Percentiles rank a stretch among this genome's conserved stretches.
Conservation (phyloP, 2,113 vertebrate genomes). For the Riparia riparia region DNA sequence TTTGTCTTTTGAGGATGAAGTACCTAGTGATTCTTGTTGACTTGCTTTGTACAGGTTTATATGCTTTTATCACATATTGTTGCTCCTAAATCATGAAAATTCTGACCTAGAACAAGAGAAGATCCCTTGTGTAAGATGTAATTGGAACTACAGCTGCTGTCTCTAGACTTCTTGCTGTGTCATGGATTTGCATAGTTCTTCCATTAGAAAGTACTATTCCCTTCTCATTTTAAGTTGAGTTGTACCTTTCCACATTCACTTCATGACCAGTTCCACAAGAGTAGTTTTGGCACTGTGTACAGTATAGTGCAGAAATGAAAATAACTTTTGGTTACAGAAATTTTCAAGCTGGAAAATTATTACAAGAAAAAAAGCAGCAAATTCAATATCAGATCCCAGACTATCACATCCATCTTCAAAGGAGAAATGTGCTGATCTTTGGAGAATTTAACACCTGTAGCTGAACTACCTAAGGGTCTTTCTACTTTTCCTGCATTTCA, state of each 20-base stretch:
- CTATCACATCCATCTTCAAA: neutral
- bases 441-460: neutral
- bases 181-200: neutral
- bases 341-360: neutral
- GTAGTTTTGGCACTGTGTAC: rapidly evolving
- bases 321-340: neutral
- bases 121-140: neutral
- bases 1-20: neutral
- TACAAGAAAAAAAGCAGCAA: neutral
- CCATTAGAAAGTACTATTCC: neutral
- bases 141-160: neutral
- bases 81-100: neutral
- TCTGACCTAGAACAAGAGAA: neutral
- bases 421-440: neutral
- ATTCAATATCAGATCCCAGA: neutral
- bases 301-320: neutral
- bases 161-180: neutral
- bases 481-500: neutral
- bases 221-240: neutral
- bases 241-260: neutral
- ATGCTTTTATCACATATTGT: neutral
- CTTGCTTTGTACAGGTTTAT: neutral
- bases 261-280: neutral
- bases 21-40: neutral
- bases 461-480: neutral